These are phyloP conservation scores for Pheosia gnoma DNA, from an alignment of 2,888 invertebrate genomes.

Conservation along the genomic window DNA sequence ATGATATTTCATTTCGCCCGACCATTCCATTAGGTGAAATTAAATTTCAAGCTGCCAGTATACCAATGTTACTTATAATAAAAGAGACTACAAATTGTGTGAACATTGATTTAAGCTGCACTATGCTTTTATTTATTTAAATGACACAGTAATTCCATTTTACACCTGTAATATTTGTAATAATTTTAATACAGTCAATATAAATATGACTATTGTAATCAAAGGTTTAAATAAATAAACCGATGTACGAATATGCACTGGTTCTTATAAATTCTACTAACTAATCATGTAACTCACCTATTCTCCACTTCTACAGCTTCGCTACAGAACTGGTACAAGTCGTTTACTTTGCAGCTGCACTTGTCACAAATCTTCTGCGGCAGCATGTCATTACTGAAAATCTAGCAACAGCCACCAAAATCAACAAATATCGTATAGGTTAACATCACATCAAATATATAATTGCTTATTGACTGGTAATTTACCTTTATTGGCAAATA, in stretches of 20 bases:
- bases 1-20: too few relatives aligned
- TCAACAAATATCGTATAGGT: slow-evolving; percentile 31
- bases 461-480: slow-evolving; percentile 16
- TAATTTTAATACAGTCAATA: too few relatives aligned
- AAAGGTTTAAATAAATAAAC: too few relatives aligned
- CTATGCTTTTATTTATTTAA: too few relatives aligned
- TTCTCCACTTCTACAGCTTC: slow-evolving; percentile 87
- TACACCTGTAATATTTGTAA: too few relatives aligned
- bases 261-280: too few relatives aligned
- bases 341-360: slow-evolving; percentile 88
- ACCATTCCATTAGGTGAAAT: too few relatives aligned
- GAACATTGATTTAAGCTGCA: neutral
- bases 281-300: slow-evolving; percentile 58
- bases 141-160: too few relatives aligned
- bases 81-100: neutral
- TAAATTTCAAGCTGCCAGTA: too few relatives aligned
- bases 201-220: neutral
- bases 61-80: too few relatives aligned
- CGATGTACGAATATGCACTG: too few relatives aligned
- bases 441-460: slow-evolving; percentile 37
- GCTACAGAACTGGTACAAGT: slow-evolving; percentile 89
- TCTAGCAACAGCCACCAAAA: slow-evolving; percentile 69
- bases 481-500: slow-evolving; percentile 90
- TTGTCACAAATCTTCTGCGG: slow-evolving; percentile 89
- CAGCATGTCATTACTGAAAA: slow-evolving; percentile 86